Base-by-base conservation (phyloP, 2,888 invertebrate genomes). In the Zygogramma bicolorata region DNA sequence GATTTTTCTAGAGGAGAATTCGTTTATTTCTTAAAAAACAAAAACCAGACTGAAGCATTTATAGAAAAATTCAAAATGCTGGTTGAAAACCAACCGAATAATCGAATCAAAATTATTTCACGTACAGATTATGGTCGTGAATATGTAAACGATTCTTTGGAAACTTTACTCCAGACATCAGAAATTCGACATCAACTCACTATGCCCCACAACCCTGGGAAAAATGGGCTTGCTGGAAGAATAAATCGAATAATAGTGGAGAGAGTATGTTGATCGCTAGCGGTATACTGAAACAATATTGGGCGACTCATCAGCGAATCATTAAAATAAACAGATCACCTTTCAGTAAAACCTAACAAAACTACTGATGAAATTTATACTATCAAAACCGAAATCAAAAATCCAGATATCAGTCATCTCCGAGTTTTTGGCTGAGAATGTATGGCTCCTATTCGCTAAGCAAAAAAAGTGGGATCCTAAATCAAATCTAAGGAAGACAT, bases 181-280 rank as follows among this genome's bases (percentile, higher is more conserved):
- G 81, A 80, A 1, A 82, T 82, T 18, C 25, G 74, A 1, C 77
- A 80, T 61, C 77, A 81, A 57, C 70, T 31, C 31, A 77, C 81
- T 8, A 76, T 68, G 8, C 68, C 74, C 1, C 77, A 79, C 42
- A 79, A 76, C 2, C 79, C 80, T 7, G 74, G 80, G 58, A 80
- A 80, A 62, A 82, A 82, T 74, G 81, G 81, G 3, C 31, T 73
- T n/a, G 63, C 73, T 59, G 75, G 71, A 65, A 15, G 76, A 27
- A 68, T 70, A 20, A 79, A 79, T 31, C 40, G 79, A 1, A 75
- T 71, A 2, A 8, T 77, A 6, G 73, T 77, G 20, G 75, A 78
- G 53, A 76, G 70, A 65, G 60, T 38, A 15, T 71, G 27, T 13
- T 67, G 40, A 61, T 29, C 5, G 68, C 29, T n/a, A 18, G 3